Percentiles rank a stretch among this genome's conserved stretches.
Evolutionary conservation across 2,113 vertebrate genomes (phyloP).

Genomic region (Motacilla tschutschensis): DNA sequence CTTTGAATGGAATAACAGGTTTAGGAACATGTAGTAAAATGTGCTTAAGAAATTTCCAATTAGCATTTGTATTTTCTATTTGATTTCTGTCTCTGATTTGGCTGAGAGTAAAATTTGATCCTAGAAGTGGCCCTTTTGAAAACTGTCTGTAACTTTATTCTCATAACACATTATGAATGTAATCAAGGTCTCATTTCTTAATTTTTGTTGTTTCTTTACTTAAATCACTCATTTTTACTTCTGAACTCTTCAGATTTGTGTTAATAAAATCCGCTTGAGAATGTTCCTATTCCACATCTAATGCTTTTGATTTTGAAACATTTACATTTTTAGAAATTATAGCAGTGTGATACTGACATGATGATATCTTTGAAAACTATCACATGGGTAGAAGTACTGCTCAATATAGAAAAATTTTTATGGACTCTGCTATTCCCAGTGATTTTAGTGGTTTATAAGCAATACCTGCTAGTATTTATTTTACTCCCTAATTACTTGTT

Average conservation of each 20-base stretch:
- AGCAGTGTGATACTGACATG: not conserved
- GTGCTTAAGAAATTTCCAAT: not conserved
- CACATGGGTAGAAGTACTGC: not conserved
- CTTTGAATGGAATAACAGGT: not conserved
- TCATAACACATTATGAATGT: not conserved
- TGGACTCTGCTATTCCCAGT: not conserved
- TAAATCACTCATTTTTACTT: not conserved
- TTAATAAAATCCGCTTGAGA: not conserved
- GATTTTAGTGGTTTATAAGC: not conserved
- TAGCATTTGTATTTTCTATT: conserved; percentile 17
- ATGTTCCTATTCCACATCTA: not conserved
- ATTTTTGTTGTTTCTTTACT: conserved; percentile 5
- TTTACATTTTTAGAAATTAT: not conserved
- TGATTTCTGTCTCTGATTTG: conserved; percentile 5
- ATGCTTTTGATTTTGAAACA: not conserved
- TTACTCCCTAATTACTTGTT: not conserved
- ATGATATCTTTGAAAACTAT: not conserved
- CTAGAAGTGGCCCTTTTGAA: not conserved
- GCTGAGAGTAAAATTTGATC: conserved; percentile 1
- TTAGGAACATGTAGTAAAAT: not conserved
- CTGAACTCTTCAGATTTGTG: not conserved
- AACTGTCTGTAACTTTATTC: not conserved
- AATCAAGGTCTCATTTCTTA: conserved; percentile 15
- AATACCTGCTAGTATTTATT: not conserved
- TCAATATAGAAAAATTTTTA: not conserved